Evolutionary conservation across 2,797 vertebrate species (phyloP).

Genomic region (Poecilia gillii): DNA sequence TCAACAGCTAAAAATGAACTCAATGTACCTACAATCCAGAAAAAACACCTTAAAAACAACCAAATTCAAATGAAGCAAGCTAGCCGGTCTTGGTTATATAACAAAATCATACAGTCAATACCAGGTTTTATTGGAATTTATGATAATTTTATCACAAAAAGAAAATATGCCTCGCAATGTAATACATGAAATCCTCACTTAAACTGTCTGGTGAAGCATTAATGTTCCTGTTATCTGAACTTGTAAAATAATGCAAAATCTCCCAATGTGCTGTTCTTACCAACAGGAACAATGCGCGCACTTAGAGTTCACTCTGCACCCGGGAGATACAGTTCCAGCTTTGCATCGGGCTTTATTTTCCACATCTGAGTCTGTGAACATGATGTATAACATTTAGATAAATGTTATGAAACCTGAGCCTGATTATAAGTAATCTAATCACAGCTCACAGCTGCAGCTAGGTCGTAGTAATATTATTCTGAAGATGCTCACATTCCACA

Average conservation of each 20-base stretch:
- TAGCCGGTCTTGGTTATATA: neutral
- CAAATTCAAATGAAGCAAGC: neutral
- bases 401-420: neutral
- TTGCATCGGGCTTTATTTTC: neutral
- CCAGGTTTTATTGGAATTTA: neutral
- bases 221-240: neutral
- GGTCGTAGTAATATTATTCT: neutral
- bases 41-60: neutral
- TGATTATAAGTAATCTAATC: constrained; percentile 6
- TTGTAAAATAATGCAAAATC: neutral
- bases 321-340: neutral
- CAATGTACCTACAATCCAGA: neutral
- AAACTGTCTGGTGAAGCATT: neutral
- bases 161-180: neutral
- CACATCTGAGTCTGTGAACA: neutral
- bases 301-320: neutral
- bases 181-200: neutral
- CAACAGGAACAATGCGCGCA: neutral
- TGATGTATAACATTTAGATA: neutral
- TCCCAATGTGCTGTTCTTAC: neutral
- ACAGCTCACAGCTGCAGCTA: neutral
- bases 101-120: neutral
- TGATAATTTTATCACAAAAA: neutral
- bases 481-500: neutral
- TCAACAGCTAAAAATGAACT: constrained; percentile 7